phyloP scores from a whole-genome alignment of 2,888 invertebrate species.

The Odontomyia ornata region DNA sequence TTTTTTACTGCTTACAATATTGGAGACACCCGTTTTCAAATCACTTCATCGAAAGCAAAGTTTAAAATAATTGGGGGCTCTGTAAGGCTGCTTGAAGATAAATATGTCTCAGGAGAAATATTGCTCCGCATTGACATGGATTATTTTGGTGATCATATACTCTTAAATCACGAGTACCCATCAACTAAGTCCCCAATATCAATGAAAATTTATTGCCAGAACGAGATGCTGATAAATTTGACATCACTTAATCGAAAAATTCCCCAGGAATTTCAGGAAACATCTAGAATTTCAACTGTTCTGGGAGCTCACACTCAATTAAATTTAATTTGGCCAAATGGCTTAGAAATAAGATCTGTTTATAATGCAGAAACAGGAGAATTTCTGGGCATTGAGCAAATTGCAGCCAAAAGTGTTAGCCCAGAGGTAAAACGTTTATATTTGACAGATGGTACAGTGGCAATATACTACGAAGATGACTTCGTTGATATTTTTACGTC shows the following conservation, averaged over 20 bases:
- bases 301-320: too few species aligned
- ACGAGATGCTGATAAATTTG: neutral
- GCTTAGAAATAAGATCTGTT: constrained; percentile 32
- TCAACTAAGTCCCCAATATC: neutral
- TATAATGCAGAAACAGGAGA: constrained; percentile 9
- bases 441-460: constrained; percentile 39
- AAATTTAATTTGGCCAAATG: constrained; percentile 46
- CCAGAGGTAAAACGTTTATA: constrained; percentile 39
- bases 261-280: too few species aligned
- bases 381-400: constrained; percentile 32
- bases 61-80: constrained; percentile 2
- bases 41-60: neutral
- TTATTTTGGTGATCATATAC: constrained; percentile 23
- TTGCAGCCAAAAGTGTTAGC: too few species aligned
- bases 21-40: constrained; percentile 37
- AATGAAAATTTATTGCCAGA: constrained; percentile 21
- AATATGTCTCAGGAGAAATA: neutral
- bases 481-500: constrained; percentile 26
- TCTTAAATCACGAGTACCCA: constrained; percentile 17
- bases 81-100: neutral
- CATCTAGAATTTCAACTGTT: too few species aligned
- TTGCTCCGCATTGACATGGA: neutral
- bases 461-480: constrained; percentile 23
- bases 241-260: neutral
- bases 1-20: constrained; percentile 37